Conservation (phyloP, 2,113 vertebrate species). For the Amphiprion percula region DNA sequence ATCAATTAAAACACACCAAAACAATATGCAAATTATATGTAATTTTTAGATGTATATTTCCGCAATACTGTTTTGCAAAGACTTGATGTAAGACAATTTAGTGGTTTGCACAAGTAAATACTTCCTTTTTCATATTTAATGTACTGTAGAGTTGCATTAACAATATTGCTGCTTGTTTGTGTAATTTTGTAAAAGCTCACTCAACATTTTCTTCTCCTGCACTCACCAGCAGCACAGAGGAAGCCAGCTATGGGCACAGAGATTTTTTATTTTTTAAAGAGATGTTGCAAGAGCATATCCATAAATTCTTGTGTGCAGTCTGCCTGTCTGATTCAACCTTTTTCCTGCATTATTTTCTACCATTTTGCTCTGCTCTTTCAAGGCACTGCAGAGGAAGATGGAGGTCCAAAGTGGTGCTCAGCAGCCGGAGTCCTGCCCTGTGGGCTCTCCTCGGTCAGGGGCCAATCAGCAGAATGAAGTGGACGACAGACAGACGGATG, state of each 20-base stretch:
- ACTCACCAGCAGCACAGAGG: background rate
- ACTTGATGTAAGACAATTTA: background rate
- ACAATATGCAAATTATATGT: too few species aligned
- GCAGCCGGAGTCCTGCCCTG: slow-evolving; percentile 87
- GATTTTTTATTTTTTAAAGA: background rate
- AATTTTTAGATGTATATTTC: too few species aligned
- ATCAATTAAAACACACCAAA: too few species aligned
- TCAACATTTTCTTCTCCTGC: background rate
- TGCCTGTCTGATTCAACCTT: background rate
- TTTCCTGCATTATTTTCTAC: background rate
- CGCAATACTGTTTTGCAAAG: too few species aligned
- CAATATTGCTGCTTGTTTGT: background rate
- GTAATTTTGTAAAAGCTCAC: background rate
- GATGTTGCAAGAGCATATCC: slow-evolving; percentile 4
- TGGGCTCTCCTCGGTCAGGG: slow-evolving; percentile 83
- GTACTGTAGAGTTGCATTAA: too few species aligned
- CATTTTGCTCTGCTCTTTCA: slow-evolving; percentile 52
- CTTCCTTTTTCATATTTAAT: background rate
- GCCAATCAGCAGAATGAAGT: slow-evolving; percentile 84
- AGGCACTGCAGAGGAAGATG: slow-evolving; percentile 88
- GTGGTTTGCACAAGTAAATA: background rate
- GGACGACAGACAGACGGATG: slow-evolving; percentile 83
- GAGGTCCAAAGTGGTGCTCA: slow-evolving; percentile 89
- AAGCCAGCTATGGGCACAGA: background rate
- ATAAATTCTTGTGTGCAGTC: background rate